Evolutionary conservation across 2,797 vertebrate genomes (phyloP).

Genomic region (Poecilia picta): DNA sequence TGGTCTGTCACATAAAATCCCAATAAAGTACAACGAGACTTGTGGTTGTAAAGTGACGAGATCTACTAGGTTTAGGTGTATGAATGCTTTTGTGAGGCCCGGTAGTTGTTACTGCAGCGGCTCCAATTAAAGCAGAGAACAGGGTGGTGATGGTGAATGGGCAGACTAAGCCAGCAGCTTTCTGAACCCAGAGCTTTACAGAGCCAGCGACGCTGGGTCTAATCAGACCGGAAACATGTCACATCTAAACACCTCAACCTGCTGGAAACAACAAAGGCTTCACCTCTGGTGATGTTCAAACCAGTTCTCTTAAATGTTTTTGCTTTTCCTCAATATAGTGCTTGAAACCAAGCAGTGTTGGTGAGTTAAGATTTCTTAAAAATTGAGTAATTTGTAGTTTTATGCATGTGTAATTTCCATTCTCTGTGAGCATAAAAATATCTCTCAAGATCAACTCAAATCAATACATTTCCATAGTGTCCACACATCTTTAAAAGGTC

Average conservation of each 20-base stretch:
- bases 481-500: too few species aligned
- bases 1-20: background rate
- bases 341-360: background rate
- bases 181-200: constrained; percentile 18
- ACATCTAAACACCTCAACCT: constrained; percentile 5
- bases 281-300: background rate
- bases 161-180: constrained; percentile 46
- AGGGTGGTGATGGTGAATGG: constrained; percentile 13
- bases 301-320: background rate
- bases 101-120: background rate
- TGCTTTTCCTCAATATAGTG: background rate
- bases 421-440: constrained; percentile 5
- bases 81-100: background rate
- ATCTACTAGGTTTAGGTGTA: background rate
- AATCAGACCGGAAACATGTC: constrained; percentile 33
- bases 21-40: background rate
- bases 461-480: constrained; percentile 37
- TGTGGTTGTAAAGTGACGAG: background rate
- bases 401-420: background rate
- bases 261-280: background rate
- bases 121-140: constrained; percentile 58
- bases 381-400: background rate
- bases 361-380: background rate
- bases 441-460: constrained; percentile 13
- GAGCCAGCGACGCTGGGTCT: constrained; percentile 25